Conservation (phyloP, 2,888 invertebrate species). For the Pandemis cinnamomeana region DNA sequence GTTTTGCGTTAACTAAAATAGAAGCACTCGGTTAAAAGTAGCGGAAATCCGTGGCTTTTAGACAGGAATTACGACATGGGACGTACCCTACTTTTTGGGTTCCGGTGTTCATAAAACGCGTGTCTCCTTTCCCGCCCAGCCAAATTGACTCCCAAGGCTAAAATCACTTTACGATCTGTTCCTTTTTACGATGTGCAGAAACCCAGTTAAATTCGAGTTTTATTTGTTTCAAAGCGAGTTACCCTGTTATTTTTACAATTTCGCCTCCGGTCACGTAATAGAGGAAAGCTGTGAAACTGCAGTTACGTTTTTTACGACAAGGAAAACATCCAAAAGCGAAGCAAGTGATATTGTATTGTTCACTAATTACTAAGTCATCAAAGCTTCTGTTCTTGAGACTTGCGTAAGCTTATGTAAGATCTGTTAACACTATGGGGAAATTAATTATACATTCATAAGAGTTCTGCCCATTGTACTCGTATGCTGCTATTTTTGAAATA, state of each 20-base stretch:
- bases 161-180: constrained; percentile 52
- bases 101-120: neutral
- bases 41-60: neutral
- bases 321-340: constrained; percentile 35
- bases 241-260: constrained; percentile 40
- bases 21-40: neutral
- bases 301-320: constrained; percentile 37
- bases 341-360: constrained; percentile 36
- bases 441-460: constrained; percentile 3
- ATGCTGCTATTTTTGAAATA: neutral
- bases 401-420: constrained; percentile 33
- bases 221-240: constrained; percentile 46
- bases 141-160: constrained; percentile 48
- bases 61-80: neutral
- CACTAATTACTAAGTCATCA: constrained; percentile 27
- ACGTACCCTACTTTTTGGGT: neutral
- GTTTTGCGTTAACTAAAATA: neutral
- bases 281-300: constrained; percentile 39
- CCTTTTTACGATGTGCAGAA: constrained; percentile 53
- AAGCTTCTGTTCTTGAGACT: constrained; percentile 23
- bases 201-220: constrained; percentile 48
- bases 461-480: neutral
- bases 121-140: constrained; percentile 44
- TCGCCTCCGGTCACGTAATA: constrained; percentile 42
- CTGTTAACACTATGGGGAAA: constrained; percentile 11